phyloP scores from a whole-genome alignment of 2,888 invertebrate species.

The Epirrita christyi region DNA sequence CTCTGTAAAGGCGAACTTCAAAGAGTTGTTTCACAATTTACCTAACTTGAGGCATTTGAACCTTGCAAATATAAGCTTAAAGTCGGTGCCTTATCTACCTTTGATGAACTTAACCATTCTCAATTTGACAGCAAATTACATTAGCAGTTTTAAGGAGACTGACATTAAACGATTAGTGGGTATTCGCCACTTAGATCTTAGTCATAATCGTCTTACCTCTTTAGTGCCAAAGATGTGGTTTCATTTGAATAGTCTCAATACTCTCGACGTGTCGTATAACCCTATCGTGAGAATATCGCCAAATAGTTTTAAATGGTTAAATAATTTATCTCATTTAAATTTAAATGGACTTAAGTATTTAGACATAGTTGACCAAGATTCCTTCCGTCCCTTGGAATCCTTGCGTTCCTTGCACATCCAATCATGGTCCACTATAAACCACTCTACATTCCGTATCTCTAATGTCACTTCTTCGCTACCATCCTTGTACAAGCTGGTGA shows the following conservation, averaged over 20 bases:
- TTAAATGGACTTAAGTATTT: constrained; percentile 90
- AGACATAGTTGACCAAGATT: constrained; percentile 90
- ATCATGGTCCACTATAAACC: constrained; percentile 90
- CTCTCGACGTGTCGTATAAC: constrained; percentile 92
- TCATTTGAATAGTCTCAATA: constrained; percentile 88
- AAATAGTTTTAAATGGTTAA: constrained; percentile 89
- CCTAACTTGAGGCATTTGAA: constrained; percentile 91
- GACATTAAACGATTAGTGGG: constrained; percentile 89
- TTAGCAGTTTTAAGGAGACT: constrained; percentile 88
- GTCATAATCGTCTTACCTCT: constrained; percentile 90
- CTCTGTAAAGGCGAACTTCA: constrained; percentile 92
- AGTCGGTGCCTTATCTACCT: constrained; percentile 90
- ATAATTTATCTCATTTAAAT: constrained; percentile 89
- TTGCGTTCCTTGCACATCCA: constrained; percentile 89
- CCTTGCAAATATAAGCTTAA: constrained; percentile 91
- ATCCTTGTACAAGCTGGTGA: constrained; percentile 89
- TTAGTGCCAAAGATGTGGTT: constrained; percentile 91
- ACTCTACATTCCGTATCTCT: constrained; percentile 87
- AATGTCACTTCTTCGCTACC: constrained; percentile 89
- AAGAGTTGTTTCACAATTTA: constrained; percentile 94
- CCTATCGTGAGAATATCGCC: constrained; percentile 90
- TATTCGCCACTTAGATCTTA: constrained; percentile 90
- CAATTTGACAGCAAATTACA: constrained; percentile 91
- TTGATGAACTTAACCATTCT: constrained; percentile 91
- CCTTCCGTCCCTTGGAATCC: constrained; percentile 89